Percentiles rank a stretch among this genome's conserved stretches.
Conservation (phyloP, 2,797 vertebrate species). For the Chiroxiphia lanceolata region DNA sequence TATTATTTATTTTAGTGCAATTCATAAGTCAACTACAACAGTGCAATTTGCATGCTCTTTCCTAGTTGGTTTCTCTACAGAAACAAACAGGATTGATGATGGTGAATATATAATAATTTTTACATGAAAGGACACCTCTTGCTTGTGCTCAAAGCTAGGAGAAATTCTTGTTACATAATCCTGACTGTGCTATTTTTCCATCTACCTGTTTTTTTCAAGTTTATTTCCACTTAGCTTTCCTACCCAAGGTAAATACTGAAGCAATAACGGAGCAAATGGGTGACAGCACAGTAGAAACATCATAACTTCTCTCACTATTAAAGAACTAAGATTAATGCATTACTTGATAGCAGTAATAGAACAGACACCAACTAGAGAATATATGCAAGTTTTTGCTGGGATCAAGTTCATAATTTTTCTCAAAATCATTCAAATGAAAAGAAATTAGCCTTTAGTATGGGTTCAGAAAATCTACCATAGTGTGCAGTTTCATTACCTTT, state of each 20-base stretch:
- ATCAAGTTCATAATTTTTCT: background rate
- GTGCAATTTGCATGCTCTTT: background rate
- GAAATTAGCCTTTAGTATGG: background rate
- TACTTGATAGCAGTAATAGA: background rate
- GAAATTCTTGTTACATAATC: background rate
- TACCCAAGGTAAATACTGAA: background rate
- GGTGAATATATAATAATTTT: background rate
- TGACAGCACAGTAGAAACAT: background rate
- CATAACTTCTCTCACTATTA: background rate
- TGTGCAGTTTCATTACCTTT: constrained; percentile 57
- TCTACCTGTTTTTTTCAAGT: background rate
- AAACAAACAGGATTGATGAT: background rate
- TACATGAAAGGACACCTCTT: background rate
- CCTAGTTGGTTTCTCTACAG: background rate
- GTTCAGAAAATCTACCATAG: background rate
- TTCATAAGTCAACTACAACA: background rate
- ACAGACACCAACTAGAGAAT: background rate
- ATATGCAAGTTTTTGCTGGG: background rate
- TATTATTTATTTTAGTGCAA: background rate
- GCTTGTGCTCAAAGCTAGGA: background rate
- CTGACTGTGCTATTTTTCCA: background rate
- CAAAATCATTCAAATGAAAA: background rate
- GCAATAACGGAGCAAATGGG: background rate
- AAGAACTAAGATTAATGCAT: background rate
- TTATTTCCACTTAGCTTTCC: background rate